Conservation (phyloP, 1,140 invertebrate genomes). For the Habropoda laboriosa region DNA sequence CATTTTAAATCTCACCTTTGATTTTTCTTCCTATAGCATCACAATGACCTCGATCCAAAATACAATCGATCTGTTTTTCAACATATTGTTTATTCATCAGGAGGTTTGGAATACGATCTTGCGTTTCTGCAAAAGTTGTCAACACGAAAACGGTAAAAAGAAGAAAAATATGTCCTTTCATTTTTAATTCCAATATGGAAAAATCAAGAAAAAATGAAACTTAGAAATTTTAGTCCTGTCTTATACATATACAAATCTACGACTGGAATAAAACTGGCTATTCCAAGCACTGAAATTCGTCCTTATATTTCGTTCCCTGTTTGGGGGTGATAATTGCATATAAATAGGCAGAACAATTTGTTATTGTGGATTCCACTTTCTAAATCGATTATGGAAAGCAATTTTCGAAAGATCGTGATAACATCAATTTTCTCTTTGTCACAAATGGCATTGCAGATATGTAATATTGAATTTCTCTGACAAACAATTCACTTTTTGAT, state of each 20-base stretch:
- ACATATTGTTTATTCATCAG: slow-evolving; percentile 60
- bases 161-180: slow-evolving; percentile 26
- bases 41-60: slow-evolving; percentile 65
- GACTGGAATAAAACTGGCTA: neutral
- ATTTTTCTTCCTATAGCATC: slow-evolving; percentile 69
- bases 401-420: neutral
- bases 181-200: neutral
- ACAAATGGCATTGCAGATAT: neutral
- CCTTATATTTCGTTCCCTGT: slow-evolving; percentile 4
- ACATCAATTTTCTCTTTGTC: neutral
- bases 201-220: neutral
- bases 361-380: neutral
- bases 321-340: neutral
- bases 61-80: slow-evolving; percentile 66
- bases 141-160: neutral
- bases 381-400: neutral
- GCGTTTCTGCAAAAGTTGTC: neutral
- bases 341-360: neutral
- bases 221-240: neutral
- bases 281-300: neutral
- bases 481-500: neutral
- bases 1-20: slow-evolving; percentile 63
- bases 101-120: slow-evolving; percentile 34
- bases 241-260: neutral
- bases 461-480: neutral